Conservation (phyloP, 2,888 invertebrate species). For the Drosophila cognata region DNA sequence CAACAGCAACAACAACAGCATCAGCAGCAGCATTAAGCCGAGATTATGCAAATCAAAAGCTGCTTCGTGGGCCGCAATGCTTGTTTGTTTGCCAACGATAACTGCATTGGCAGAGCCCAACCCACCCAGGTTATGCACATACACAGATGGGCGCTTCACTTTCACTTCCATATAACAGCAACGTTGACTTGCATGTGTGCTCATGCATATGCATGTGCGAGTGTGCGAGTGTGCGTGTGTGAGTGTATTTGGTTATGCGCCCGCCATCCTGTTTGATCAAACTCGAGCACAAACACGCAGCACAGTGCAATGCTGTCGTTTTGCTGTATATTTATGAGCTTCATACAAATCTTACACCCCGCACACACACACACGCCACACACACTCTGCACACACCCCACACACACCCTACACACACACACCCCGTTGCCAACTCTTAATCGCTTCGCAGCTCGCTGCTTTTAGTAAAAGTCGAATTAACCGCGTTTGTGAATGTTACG, state of each 20-base stretch:
- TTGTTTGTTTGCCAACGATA: conserved; percentile 37
- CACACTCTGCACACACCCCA: background rate
- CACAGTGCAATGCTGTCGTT: conserved; percentile 44
- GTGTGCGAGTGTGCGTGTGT: conserved; percentile 9
- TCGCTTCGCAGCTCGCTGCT: conserved; percentile 13
- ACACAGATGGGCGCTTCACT: conserved; percentile 16
- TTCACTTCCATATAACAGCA: conserved; percentile 46
- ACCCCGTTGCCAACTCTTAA: background rate
- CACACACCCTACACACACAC: background rate
- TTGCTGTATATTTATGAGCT: conserved; percentile 75
- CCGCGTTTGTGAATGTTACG: conserved; percentile 54
- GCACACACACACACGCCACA: too few relatives aligned
- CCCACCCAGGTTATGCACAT: background rate
- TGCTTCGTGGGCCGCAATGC: conserved; percentile 39
- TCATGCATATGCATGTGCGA: conserved; percentile 50
- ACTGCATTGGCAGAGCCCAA: conserved; percentile 27
- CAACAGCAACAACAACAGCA: conserved; percentile 11
- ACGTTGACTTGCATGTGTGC: conserved; percentile 37
- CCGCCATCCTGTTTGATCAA: conserved; percentile 72
- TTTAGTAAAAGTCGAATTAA: conserved; percentile 49
- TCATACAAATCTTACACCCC: conserved; percentile 8
- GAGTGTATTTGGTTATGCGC: conserved; percentile 31
- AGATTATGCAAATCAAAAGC: conserved; percentile 64
- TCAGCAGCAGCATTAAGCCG: conserved; percentile 41
- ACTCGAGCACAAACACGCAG: conserved; percentile 51